phyloP scores from a whole-genome alignment of 2,113 vertebrate species.

The Mola mola region DNA sequence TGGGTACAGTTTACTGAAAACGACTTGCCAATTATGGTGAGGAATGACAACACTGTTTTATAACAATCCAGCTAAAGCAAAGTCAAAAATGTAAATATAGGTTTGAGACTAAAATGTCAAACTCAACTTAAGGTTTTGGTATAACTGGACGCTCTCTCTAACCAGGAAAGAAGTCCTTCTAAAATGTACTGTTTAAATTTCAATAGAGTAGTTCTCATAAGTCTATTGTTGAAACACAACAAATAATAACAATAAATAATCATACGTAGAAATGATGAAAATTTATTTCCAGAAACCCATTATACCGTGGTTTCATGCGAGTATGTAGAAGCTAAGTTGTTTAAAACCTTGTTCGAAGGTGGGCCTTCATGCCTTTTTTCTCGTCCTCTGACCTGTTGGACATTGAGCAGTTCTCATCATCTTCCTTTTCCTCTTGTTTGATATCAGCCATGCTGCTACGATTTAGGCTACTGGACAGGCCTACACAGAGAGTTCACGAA shows the following conservation, averaged over 20 bases:
- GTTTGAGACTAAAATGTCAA: no score
- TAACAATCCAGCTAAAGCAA: no score
- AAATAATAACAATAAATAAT: no score
- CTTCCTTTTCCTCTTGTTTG: constrained; percentile 92
- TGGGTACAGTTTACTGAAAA: constrained; percentile 54
- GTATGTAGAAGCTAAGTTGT: constrained; percentile 17
- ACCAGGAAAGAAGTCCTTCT: background rate
- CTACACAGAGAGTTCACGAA: constrained; percentile 49
- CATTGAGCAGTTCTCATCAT: constrained; percentile 88
- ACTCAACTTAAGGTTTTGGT: no score
- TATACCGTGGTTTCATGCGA: background rate
- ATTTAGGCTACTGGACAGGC: constrained; percentile 78
- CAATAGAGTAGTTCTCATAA: background rate
- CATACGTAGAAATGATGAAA: constrained; percentile 1
- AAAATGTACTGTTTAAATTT: background rate
- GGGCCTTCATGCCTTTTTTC: constrained; percentile 88
- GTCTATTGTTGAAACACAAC: background rate
- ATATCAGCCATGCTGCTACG: constrained; percentile 81
- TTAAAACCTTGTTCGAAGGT: constrained; percentile 88
- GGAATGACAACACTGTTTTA: background rate
- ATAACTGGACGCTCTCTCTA: no score
- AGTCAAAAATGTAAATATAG: no score
- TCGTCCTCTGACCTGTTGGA: constrained; percentile 92
- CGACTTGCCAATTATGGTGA: background rate
- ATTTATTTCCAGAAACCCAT: background rate